phyloP scores from a whole-genome alignment of 2,113 vertebrate species.

The Carassius auratus region DNA sequence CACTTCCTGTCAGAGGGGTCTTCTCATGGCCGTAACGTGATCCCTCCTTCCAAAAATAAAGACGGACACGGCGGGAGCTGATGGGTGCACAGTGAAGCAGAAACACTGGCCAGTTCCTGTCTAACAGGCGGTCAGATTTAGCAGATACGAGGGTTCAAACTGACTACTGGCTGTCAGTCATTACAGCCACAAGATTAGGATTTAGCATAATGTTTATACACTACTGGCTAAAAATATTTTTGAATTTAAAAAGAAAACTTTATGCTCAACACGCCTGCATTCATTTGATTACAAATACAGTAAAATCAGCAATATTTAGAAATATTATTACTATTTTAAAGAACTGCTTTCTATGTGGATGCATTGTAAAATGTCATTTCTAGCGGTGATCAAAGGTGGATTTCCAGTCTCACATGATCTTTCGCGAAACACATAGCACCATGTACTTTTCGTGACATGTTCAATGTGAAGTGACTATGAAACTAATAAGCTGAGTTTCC shows the following conservation, averaged over 20 bases:
- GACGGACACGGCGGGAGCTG: constrained; percentile 65
- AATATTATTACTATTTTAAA: background rate
- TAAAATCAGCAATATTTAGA: background rate
- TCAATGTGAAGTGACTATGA: too few species aligned
- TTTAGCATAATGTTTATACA: background rate
- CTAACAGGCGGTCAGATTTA: constrained; percentile 63
- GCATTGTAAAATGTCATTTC: background rate
- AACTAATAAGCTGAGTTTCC: too few species aligned
- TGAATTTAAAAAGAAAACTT: too few species aligned
- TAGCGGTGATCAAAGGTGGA: too few species aligned
- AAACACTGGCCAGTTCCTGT: constrained; percentile 68
- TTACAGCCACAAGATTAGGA: background rate
- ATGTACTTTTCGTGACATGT: too few species aligned
- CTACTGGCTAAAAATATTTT: background rate
- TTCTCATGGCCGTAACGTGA: constrained; percentile 69
- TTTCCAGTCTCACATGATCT: too few species aligned
- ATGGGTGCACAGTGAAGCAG: constrained; percentile 55
- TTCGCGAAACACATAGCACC: too few species aligned
- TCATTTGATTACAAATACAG: background rate
- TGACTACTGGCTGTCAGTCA: background rate
- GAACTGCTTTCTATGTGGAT: background rate
- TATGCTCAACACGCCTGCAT: background rate
- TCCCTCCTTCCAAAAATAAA: constrained; percentile 75
- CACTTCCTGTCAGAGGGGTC: constrained; percentile 76
- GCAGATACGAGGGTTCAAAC: constrained; percentile 54